Base-by-base conservation (phyloP, 2,888 invertebrate species). In the Pyrrhosoma nymphula region DNA sequence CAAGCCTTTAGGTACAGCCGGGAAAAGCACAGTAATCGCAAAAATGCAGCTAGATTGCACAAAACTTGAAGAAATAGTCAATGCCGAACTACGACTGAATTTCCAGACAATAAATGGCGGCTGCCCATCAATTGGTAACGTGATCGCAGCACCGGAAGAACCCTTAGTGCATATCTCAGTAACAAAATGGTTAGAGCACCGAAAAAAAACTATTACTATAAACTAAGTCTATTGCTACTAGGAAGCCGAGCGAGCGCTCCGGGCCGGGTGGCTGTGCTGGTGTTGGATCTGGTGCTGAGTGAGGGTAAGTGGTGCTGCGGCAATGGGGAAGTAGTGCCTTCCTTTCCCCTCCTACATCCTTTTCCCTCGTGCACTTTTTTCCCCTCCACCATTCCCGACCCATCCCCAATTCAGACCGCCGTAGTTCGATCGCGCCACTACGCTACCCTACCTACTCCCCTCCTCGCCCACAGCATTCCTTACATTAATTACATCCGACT, bases 401-500 rank as follows among this genome's bases (percentile, higher is more conserved):
- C 30, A 12, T 26, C 30, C 35, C 23, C 69, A 23, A 60, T 60
- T 20, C 69, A 23, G 69, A 82, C 82, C 35, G 82, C 82, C 82
- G 82, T 35, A 82, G 82, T 23, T 82, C 82, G 82, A 82, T 82
- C 82, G 82, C 82, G 14, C 82, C 26, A 4, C 69, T n/a, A 26
- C n/a, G 69, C n/a, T 26, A 82, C 30, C 82, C 82, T 16, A 12
- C 82, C 82, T 35, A 3, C 82, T 26, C 30, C 14, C 30, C 35
- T 3, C 14, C 82, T 16, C 82, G 82, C 82, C 35, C 82, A 35
- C 12, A 26, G 26, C 82, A 35, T 82, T 82, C 82, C 82, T 82
- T 82, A 82, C 82, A 82, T 82, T 82, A 82, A 82, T 82, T 82
- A 82, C 82, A 82, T 82, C 82, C 82, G 82, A 82, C 82, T 14